A percentile compares a stretch with the other conserved stretches of the same genome.
phyloP scores from a whole-genome alignment of 1,140 invertebrate species.

The Hirudo medicinalis region DNA sequence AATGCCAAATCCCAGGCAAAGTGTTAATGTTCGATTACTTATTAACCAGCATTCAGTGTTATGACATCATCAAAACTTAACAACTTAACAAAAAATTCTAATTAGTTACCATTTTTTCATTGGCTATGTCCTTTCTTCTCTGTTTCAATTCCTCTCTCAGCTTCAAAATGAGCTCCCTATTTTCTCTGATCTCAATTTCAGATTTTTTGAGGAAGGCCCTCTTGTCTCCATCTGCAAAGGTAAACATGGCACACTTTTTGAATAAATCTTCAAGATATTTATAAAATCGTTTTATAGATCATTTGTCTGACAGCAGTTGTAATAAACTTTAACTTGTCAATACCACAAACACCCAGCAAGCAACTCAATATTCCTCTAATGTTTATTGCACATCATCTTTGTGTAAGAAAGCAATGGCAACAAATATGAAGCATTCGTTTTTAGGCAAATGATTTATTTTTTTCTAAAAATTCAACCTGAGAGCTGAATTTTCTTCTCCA shows the following conservation, averaged over 20 bases:
- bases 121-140: conserved; percentile 3
- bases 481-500: neutral
- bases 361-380: neutral
- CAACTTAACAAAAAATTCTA: no score
- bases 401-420: no score
- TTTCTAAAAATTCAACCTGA: neutral
- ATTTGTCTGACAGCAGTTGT: no score
- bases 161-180: neutral
- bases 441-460: no score
- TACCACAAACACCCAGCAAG: neutral
- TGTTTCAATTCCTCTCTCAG: neutral
- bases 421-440: no score
- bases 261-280: no score
- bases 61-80: neutral
- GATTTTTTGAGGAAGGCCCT: neutral
- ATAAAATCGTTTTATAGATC: no score
- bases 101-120: neutral
- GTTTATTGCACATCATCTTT: neutral
- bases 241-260: no score
- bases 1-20: neutral
- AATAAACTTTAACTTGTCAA: neutral
- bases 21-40: neutral
- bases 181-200: neutral
- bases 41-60: neutral
- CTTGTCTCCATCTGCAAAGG: neutral